Percentiles rank a stretch among this genome's conserved stretches.
Conservation (phyloP, 1,140 invertebrate genomes). For the Listronotus bonariensis region DNA sequence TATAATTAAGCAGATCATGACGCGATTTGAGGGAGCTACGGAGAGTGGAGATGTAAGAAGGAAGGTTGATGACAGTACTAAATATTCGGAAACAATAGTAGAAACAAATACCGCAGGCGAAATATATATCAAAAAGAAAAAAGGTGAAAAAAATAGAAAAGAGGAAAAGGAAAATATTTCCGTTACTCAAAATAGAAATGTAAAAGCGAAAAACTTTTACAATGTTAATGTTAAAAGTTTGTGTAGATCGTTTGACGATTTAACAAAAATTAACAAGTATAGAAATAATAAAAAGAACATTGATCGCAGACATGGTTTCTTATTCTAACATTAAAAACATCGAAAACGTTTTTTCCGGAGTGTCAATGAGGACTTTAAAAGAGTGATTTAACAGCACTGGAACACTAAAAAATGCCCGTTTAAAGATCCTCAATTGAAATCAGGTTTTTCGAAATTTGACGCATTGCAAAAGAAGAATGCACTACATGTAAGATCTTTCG, state of each 20-base stretch:
- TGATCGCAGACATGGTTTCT: conserved; percentile 43
- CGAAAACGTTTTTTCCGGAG: conserved; percentile 59
- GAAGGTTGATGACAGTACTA: conserved; percentile 46
- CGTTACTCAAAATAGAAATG: conserved; percentile 57
- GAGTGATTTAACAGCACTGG: conserved; percentile 35
- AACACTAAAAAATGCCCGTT: conserved; percentile 24
- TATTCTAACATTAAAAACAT: conserved; percentile 51
- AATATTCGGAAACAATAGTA: conserved; percentile 50
- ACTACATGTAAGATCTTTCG: conserved; percentile 69
- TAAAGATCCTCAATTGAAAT: conserved; percentile 60
- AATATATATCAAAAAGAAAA: conserved; percentile 59
- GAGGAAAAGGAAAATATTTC: conserved; percentile 68
- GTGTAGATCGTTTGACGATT: conserved; percentile 67
- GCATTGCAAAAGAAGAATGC: conserved; percentile 71
- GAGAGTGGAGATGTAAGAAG: conserved; percentile 29
- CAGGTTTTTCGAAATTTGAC: conserved; percentile 78
- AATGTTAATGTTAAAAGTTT: conserved; percentile 61
- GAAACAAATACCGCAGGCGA: conserved; percentile 38
- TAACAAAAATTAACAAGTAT: conserved; percentile 61
- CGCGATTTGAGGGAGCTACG: conserved; percentile 47
- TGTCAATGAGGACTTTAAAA: conserved; percentile 62
- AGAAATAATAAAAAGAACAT: too few species aligned
- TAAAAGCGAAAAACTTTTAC: conserved; percentile 60
- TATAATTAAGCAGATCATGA: conserved; percentile 50
- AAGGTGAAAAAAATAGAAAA: conserved; percentile 65